Percentiles rank a stretch among this genome's conserved stretches.
Evolutionary conservation across 2,113 vertebrate species (phyloP).

Genomic region (Ardeotis arabs): DNA sequence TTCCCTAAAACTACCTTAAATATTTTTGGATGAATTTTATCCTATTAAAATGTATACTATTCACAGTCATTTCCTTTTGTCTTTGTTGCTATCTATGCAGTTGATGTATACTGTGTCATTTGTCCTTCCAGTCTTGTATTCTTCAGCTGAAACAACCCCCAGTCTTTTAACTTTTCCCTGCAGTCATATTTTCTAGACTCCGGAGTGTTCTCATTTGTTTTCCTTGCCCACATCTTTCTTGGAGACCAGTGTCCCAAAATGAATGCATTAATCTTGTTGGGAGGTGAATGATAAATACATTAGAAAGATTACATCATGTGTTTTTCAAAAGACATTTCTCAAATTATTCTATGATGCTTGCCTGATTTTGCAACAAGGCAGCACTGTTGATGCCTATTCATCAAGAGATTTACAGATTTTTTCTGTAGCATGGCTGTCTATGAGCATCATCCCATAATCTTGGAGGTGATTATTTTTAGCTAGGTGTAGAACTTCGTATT

Average conservation of each 20-base stretch:
- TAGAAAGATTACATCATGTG: neutral
- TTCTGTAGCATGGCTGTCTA: neutral
- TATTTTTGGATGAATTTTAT: neutral
- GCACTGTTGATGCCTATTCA: neutral
- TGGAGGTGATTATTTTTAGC: neutral
- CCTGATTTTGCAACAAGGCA: neutral
- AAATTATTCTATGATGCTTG: neutral
- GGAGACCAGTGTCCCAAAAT: neutral
- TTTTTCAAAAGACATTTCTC: neutral
- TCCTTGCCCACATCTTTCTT: neutral
- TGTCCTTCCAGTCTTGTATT: neutral
- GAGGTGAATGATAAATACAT: neutral
- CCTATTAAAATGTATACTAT: neutral
- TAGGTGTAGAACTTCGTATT: neutral
- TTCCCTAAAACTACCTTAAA: neutral
- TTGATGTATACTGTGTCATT: neutral
- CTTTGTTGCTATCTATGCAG: neutral
- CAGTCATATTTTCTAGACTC: neutral
- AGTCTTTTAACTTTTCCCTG: neutral
- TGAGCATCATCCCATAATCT: neutral
- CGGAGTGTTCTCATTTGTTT: neutral
- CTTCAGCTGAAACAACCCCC: neutral
- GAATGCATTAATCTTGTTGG: neutral
- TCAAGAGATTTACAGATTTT: neutral
- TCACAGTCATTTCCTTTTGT: neutral